Evolutionary conservation across 92 coral and sea anemone genomes (phyloP), one percentile per base, ranked within the genome.

Genomic region (Siderastrea siderea): DNA sequence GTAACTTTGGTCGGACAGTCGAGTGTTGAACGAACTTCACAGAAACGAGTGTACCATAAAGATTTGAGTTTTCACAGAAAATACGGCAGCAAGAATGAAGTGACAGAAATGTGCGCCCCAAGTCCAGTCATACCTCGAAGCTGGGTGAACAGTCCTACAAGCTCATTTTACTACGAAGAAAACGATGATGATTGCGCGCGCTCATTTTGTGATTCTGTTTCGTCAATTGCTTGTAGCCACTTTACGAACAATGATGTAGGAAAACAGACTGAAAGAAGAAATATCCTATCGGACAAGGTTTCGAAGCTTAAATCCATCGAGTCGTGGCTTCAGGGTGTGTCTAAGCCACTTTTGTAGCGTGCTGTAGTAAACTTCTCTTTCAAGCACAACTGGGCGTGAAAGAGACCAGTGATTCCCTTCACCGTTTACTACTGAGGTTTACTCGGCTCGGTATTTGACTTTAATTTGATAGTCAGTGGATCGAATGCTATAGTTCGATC

Each of bases 181-280:
- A 51, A 45, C 46, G 58, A 44, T 11, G 87, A 84, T 11, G 81
- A 84, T 16, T 74, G 63, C 19, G 78, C 78, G 2, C 64, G 80
- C 3, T 84, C 87, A 0, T 62, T 50, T 68, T 84, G 87, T 48
- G 87, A 84, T 43, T 73, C 87, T 74, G 81, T 84, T 62, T 84
- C 87, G 44, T 84, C 79, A 12, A 11, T 84, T 5, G 73, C 73
- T 74, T 84, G 62, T 43, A 84, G 87, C 44, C 61, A 60, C 62
- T 50, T 74, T 15, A 43, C 71, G 2, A 52, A 38, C 53, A 9
- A n/a, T 73, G 64, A 84, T 38, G 55, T 0, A 5, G 63, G 50
- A 47, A n/a, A 38, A 3, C 50, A 50, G 13, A 15, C 49, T 1
- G 67, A 63, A 73, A 74, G 54, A 14, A 74, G 43, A 73, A 2